These are phyloP conservation scores for Gambusia holbrooki DNA, from an alignment of 2,113 vertebrate species.

Conservation along the genomic window DNA sequence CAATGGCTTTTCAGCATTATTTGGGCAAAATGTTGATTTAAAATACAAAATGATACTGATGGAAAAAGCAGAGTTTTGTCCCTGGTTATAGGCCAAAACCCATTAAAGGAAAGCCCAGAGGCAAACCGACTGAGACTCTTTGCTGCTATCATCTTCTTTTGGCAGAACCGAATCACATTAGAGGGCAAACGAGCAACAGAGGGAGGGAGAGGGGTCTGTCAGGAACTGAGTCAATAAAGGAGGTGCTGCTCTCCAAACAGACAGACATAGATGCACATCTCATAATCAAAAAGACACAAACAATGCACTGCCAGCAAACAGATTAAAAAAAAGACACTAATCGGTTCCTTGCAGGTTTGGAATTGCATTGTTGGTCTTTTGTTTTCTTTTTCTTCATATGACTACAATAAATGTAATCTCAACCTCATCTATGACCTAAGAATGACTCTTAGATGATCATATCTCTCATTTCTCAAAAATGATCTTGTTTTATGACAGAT, in stretches of 20 bases:
- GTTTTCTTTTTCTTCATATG: background rate
- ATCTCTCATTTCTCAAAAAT: background rate
- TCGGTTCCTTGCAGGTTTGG: slow-evolving; percentile 7
- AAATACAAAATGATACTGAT: background rate
- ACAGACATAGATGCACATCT: slow-evolving; percentile 59
- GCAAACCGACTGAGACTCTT: slow-evolving; percentile 22
- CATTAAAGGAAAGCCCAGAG: slow-evolving; percentile 17
- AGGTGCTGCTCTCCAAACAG: slow-evolving; percentile 54
- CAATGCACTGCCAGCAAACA: slow-evolving; percentile 12
- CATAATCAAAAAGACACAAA: slow-evolving; percentile 53
- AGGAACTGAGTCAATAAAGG: slow-evolving; percentile 61
- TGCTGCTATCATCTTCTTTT: slow-evolving; percentile 29
- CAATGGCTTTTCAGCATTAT: background rate
- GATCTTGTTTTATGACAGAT: background rate
- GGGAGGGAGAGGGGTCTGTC: slow-evolving; percentile 25
- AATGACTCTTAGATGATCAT: background rate
- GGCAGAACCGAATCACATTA: slow-evolving; percentile 37
- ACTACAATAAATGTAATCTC: background rate
- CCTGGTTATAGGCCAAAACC: slow-evolving; percentile 11
- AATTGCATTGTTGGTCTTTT: background rate
- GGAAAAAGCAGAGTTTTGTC: slow-evolving; percentile 7
- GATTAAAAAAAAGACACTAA: background rate
- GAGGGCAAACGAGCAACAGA: background rate
- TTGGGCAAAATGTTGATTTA: background rate
- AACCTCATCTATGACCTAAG: background rate